Conservation (phyloP, 2,797 vertebrate genomes). For the Danio choprae region DNA sequence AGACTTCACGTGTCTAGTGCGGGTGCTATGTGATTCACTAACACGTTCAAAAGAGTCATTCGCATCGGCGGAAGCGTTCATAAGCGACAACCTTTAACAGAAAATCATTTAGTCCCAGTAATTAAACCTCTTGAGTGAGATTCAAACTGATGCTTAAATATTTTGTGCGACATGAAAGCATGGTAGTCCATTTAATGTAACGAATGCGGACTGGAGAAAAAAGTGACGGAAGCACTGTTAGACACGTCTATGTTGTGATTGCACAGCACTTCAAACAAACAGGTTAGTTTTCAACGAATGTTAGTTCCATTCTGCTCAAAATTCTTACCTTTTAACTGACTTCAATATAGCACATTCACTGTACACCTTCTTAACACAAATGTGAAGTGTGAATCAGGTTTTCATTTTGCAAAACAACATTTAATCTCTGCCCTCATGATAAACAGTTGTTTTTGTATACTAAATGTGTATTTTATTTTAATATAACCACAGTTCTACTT, state of each 20-base stretch:
- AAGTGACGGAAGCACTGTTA: not conserved
- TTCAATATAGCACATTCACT: not conserved
- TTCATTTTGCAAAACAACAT: conserved; percentile 19
- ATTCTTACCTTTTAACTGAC: conserved; percentile 47
- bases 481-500: too few relatives aligned
- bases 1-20: not conserved
- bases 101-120: not conserved
- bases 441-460: too few relatives aligned
- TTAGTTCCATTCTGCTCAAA: conserved; percentile 9
- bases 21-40: too few relatives aligned
- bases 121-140: not conserved
- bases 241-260: conserved; percentile 4
- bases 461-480: too few relatives aligned
- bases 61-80: not conserved
- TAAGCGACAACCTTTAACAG: not conserved
- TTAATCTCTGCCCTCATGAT: conserved; percentile 7
- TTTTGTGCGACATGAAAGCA: too few relatives aligned
- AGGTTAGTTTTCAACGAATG: not conserved
- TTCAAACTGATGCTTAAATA: not conserved
- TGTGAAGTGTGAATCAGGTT: conserved; percentile 15
- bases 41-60: too few relatives aligned
- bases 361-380: conserved; percentile 18
- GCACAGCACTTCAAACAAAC: conserved; percentile 1
- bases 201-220: not conserved
- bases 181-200: not conserved